Percentiles rank a stretch among this genome's conserved stretches.
These are phyloP conservation scores for Argyrosomus regius DNA, from an alignment of 2,797 vertebrate genomes.

Conservation along the genomic window DNA sequence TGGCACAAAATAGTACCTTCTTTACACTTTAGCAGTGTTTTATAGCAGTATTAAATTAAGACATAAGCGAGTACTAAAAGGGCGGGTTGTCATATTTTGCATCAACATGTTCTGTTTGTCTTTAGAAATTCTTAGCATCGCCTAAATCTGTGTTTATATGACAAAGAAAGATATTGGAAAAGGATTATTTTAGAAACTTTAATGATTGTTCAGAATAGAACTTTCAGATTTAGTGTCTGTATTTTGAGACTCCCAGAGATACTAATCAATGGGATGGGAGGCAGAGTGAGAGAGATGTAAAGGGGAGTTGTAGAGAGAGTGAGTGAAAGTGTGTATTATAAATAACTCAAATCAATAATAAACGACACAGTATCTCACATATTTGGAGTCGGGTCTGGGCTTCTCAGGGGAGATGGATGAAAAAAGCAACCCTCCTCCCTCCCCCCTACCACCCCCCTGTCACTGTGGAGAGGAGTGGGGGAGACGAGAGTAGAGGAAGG, in stretches of 20 bases:
- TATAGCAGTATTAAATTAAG: slow-evolving; percentile 18
- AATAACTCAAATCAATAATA: slow-evolving; percentile 88
- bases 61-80: background rate
- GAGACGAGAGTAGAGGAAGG: slow-evolving; percentile 29
- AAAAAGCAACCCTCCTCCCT: slow-evolving; percentile 51
- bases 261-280: slow-evolving; percentile 18
- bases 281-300: background rate
- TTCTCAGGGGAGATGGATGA: slow-evolving; percentile 74
- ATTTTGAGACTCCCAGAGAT: slow-evolving; percentile 46
- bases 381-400: slow-evolving; percentile 76
- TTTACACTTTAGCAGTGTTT: slow-evolving; percentile 39
- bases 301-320: background rate
- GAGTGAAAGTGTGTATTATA: slow-evolving; percentile 78
- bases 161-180: slow-evolving; percentile 9
- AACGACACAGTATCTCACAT: slow-evolving; percentile 83
- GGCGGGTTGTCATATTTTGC: background rate
- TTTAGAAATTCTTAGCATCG: background rate
- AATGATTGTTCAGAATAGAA: slow-evolving; percentile 2
- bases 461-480: slow-evolving; percentile 25
- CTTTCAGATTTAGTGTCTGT: slow-evolving; percentile 31
- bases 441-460: slow-evolving; percentile 7
- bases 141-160: slow-evolving; percentile 6
- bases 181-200: slow-evolving; percentile 5
- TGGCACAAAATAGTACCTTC: slow-evolving; percentile 9
- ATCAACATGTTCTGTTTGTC: background rate